phyloP scores from a whole-genome alignment of 2,113 vertebrate genomes.

The Piaya cayana region DNA sequence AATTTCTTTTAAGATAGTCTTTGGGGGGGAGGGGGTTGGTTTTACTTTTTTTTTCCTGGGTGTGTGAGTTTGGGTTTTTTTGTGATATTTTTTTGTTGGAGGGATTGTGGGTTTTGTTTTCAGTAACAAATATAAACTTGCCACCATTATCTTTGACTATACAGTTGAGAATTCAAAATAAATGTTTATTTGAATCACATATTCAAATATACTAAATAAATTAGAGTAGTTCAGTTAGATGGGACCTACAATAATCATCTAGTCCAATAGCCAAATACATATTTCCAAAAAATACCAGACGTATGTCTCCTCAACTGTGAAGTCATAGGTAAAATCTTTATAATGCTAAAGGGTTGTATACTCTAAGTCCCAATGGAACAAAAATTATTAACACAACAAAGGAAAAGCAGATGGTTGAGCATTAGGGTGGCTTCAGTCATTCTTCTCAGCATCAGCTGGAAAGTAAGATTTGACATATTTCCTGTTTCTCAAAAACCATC shows the following conservation, averaged over 20 bases:
- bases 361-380: background rate
- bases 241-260: background rate
- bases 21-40: no score
- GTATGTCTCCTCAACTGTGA: accelerated
- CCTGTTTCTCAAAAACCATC: background rate
- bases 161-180: background rate
- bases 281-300: background rate
- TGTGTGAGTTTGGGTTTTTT: accelerated
- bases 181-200: background rate
- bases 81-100: background rate
- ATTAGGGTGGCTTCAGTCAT: background rate
- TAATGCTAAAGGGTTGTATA: accelerated
- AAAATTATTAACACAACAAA: background rate
- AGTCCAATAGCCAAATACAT: background rate
- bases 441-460: background rate
- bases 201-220: background rate
- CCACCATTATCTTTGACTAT: background rate
- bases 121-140: background rate
- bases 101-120: background rate
- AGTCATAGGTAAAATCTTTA: background rate
- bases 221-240: background rate
- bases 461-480: background rate
- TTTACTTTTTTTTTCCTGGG: background rate
- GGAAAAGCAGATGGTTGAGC: background rate
- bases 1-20: background rate